These are phyloP conservation scores for Mesorhabditis spiculigera DNA, from an alignment of 2,888 invertebrate species.

Conservation along the genomic window DNA sequence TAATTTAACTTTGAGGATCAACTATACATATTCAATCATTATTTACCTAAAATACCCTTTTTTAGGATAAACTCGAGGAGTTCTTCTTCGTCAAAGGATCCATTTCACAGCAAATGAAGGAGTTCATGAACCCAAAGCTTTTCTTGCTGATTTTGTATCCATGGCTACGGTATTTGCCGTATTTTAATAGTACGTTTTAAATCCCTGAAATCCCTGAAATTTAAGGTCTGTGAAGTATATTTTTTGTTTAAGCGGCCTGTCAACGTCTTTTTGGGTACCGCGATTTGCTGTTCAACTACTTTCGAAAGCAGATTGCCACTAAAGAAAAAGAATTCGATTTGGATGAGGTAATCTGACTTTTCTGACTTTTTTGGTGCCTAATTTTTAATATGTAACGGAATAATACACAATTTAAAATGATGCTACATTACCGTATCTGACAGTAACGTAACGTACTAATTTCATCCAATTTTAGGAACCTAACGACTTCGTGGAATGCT, in stretches of 20 bases:
- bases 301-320: background rate
- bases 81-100: conserved; percentile 1
- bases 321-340: conserved; percentile 1
- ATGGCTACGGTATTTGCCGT: background rate
- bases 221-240: background rate
- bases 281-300: background rate
- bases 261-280: background rate
- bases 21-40: background rate
- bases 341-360: conserved; percentile 1
- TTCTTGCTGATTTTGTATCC: background rate
- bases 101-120: background rate
- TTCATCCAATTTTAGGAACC: background rate
- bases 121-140: background rate
- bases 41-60: background rate
- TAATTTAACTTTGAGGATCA: background rate
- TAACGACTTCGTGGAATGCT: background rate
- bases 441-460: no score
- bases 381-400: background rate
- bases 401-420: no score
- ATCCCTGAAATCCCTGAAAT: no score
- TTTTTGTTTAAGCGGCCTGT: background rate
- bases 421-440: no score
- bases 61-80: background rate
- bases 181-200: background rate
- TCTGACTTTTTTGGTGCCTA: background rate